These are phyloP conservation scores for Gryllus bimaculatus DNA, from an alignment of 1,140 invertebrate genomes.

Conservation along the genomic window DNA sequence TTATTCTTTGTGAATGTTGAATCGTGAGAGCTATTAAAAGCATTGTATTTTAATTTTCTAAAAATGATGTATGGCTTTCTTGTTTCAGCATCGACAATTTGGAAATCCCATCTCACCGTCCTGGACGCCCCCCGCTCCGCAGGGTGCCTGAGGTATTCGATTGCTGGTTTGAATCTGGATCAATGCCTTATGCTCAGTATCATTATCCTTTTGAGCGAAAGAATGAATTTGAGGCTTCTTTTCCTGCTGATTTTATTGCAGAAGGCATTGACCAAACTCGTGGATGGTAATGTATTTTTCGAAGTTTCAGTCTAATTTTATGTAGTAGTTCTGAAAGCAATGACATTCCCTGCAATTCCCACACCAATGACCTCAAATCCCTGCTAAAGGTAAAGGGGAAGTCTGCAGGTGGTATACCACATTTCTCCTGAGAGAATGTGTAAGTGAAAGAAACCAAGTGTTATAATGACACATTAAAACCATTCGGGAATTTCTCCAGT, in stretches of 20 bases:
- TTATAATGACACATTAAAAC: too few relatives aligned
- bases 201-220: conserved; percentile 94
- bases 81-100: conserved; percentile 67
- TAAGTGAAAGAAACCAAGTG: too few relatives aligned
- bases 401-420: too few relatives aligned
- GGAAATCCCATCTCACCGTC: conserved; percentile 81
- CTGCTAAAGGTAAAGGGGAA: too few relatives aligned
- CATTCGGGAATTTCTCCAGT: too few relatives aligned
- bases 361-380: too few relatives aligned
- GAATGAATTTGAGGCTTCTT: conserved; percentile 85
- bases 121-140: conserved; percentile 70
- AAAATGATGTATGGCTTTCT: too few relatives aligned
- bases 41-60: too few relatives aligned
- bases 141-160: conserved; percentile 95
- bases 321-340: too few relatives aligned
- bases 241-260: conserved; percentile 99
- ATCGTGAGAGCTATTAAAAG: too few relatives aligned
- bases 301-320: neutral
- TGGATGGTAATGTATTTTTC: conserved; percentile 55
- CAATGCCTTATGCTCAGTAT: conserved; percentile 96
- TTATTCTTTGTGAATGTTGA: neutral
- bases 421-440: too few relatives aligned
- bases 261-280: conserved; percentile 99
- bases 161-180: conserved; percentile 99
- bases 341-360: too few relatives aligned